phyloP scores from a whole-genome alignment of 2,113 vertebrate genomes.

The Tetrao urogallus region DNA sequence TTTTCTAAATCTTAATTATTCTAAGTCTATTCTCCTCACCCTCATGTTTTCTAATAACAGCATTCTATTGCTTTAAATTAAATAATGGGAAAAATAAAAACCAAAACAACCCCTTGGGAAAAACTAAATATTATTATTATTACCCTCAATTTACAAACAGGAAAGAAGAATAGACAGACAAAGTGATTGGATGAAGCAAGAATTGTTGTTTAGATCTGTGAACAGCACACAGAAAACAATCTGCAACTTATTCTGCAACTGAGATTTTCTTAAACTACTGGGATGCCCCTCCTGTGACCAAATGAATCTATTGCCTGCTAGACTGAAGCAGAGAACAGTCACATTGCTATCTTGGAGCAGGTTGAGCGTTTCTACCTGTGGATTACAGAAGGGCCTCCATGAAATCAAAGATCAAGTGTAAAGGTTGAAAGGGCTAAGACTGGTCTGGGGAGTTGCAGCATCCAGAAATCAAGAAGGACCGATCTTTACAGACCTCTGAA shows the following conservation, averaged over 20 bases:
- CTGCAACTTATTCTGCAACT: neutral
- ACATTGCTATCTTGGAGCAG: neutral
- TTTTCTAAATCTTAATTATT: neutral
- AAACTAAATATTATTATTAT: conserved; percentile 11
- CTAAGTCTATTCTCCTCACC: neutral
- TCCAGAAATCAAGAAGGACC: neutral
- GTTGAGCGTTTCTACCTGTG: neutral
- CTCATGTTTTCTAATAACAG: neutral
- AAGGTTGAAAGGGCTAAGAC: neutral
- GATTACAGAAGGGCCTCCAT: neutral
- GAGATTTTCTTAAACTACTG: neutral
- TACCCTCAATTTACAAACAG: neutral
- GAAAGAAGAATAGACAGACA: neutral
- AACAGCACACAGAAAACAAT: neutral
- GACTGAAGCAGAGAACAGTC: neutral
- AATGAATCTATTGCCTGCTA: neutral
- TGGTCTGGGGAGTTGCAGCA: neutral
- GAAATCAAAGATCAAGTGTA: neutral
- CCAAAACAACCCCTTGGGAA: neutral
- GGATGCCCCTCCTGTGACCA: rapidly evolving
- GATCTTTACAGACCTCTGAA: neutral
- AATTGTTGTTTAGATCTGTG: neutral
- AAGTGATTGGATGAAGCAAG: neutral
- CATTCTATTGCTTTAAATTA: neutral
- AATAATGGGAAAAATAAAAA: neutral